Evolutionary conservation across 2,888 invertebrate species (phyloP).

Genomic region (Orthonychiurus folsomi): DNA sequence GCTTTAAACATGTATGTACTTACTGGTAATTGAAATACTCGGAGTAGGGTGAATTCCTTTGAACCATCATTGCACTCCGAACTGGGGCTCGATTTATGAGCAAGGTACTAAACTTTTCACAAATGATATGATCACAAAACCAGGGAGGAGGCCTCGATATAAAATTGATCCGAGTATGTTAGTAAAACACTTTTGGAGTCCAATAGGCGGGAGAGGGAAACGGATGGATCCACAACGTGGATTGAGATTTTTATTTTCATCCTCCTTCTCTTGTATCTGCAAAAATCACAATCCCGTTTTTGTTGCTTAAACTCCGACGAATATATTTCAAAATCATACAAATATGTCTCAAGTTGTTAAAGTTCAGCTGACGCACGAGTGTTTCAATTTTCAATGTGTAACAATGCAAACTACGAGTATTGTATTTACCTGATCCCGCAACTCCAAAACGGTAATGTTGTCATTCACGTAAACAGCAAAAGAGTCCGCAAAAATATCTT

Average conservation of each 20-base stretch:
- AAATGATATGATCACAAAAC: neutral
- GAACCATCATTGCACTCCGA: constrained; percentile 6
- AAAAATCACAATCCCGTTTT: no score
- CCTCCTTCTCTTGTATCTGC: no score
- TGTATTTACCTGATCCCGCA: neutral
- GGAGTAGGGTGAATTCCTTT: constrained; percentile 5
- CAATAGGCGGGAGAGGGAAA: no score
- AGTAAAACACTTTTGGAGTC: neutral
- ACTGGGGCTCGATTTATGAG: constrained; percentile 1
- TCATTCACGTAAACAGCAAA: neutral
- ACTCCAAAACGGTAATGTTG: neutral
- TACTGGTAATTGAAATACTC: constrained; percentile 14
- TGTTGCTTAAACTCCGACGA: no score
- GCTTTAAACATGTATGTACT: neutral
- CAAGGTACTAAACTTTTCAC: neutral
- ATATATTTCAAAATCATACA: no score
- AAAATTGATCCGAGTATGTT: neutral
- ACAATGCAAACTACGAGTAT: no score
- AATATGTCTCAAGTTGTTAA: no score
- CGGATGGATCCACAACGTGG: no score
- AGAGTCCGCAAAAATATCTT: neutral
- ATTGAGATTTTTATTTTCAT: no score
- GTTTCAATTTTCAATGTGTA: no score
- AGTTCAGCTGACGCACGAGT: no score
- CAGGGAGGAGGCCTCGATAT: neutral